These are phyloP conservation scores for Stegastes partitus DNA, from an alignment of 2,113 vertebrate species.

Conservation along the genomic window DNA sequence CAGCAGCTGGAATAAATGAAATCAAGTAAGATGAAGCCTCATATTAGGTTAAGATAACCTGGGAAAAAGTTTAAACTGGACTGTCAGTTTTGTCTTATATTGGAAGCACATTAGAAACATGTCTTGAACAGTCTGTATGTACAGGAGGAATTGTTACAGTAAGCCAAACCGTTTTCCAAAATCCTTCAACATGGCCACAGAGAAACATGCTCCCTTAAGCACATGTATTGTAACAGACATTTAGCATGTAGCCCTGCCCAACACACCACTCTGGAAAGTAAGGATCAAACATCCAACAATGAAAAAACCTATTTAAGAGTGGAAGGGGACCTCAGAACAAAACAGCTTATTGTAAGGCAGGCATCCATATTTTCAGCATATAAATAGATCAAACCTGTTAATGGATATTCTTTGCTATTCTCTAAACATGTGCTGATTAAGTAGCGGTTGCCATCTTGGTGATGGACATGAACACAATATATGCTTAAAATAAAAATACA, in stretches of 20 bases:
- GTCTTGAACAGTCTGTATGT: neutral
- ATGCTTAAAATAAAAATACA: neutral
- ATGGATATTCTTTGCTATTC: neutral
- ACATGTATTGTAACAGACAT: neutral
- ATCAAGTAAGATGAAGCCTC: neutral
- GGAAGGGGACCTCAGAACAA: neutral
- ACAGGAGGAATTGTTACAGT: neutral
- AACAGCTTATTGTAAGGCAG: neutral
- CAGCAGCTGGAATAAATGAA: neutral
- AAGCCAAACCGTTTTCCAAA: neutral
- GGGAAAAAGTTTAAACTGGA: neutral
- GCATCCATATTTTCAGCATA: neutral
- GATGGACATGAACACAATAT: neutral
- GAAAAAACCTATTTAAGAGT: neutral
- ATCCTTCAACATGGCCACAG: neutral
- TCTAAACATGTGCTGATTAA: neutral
- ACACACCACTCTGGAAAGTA: neutral
- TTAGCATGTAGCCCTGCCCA: neutral
- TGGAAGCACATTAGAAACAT: slow-evolving; percentile 2
- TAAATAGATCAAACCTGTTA: neutral
- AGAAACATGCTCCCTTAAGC: neutral
- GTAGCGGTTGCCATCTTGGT: neutral
- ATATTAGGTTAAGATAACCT: neutral
- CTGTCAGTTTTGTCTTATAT: neutral
- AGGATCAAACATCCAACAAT: neutral